Conservation (phyloP, 2,797 vertebrate genomes). For the Sarcophilus harrisii region DNA sequence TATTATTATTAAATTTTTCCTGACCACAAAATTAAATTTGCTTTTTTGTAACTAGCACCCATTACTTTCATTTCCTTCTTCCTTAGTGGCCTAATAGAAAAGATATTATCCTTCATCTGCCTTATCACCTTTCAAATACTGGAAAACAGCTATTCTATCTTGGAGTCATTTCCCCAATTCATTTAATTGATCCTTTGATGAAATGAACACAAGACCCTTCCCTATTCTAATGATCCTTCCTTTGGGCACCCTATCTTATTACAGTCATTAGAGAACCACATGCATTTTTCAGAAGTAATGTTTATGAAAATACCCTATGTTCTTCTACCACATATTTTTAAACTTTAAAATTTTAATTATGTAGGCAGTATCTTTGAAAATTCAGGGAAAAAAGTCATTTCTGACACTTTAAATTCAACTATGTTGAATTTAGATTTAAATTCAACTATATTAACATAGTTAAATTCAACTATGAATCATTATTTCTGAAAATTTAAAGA, state of each 20-base stretch:
- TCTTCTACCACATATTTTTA: constrained; percentile 61
- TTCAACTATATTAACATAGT: constrained; percentile 22
- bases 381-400: constrained; percentile 65
- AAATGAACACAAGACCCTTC: not conserved
- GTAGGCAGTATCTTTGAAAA: constrained; percentile 73
- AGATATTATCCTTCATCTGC: not conserved
- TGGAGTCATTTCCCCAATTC: not conserved
- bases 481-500: constrained; percentile 69
- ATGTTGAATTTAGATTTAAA: not conserved
- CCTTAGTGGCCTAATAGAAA: not conserved
- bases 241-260: constrained; percentile 62
- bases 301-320: constrained; percentile 66
- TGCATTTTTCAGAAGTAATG: constrained; percentile 78
- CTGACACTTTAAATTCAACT: constrained; percentile 61
- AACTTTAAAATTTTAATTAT: constrained; percentile 64
- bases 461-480: constrained; percentile 72
- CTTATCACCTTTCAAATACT: not conserved
- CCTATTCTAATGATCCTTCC: not conserved
- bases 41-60: not conserved
- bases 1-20: not conserved
- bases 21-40: not conserved
- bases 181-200: not conserved
- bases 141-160: not conserved
- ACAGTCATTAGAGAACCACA: constrained; percentile 72
- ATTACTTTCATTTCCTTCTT: not conserved